Evolutionary conservation across 2,113 vertebrate genomes (phyloP).

Genomic region (Thalassarche chlororhynchos): DNA sequence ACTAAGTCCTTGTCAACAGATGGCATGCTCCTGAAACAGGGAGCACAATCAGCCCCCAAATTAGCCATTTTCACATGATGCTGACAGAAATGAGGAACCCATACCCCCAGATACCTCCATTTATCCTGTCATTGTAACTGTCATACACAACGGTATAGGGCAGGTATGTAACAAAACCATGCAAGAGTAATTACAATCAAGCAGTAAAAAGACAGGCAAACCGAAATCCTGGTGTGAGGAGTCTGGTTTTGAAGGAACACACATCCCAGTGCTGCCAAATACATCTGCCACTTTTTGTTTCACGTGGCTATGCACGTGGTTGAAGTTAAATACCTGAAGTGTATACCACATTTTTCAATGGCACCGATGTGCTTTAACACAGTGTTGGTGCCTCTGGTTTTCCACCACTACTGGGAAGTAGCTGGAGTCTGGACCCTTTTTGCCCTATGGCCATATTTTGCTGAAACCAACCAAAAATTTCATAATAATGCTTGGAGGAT

Average conservation of each 20-base stretch:
- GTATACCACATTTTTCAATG: not conserved
- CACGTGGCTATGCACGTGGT: rapidly evolving
- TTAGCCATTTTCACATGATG: not conserved
- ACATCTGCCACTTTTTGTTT: not conserved
- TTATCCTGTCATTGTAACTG: not conserved
- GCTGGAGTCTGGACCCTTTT: not conserved
- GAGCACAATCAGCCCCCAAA: not conserved
- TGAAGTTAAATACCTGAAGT: not conserved
- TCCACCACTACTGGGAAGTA: not conserved
- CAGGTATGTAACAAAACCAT: not conserved
- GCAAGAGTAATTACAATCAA: not conserved
- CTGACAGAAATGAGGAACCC: not conserved
- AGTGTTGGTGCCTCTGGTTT: not conserved
- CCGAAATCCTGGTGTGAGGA: not conserved
- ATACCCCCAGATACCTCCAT: not conserved
- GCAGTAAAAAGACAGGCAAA: not conserved
- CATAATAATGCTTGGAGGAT: not conserved
- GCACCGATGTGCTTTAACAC: not conserved
- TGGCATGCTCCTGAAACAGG: not conserved
- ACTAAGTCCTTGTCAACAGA: not conserved
- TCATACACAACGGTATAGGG: not conserved
- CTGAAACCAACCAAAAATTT: not conserved
- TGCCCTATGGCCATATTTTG: not conserved
- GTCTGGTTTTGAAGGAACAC: not conserved
- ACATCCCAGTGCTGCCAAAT: not conserved